Conservation (phyloP, 2,113 vertebrate species). For the Oncorhynchus mykiss region DNA sequence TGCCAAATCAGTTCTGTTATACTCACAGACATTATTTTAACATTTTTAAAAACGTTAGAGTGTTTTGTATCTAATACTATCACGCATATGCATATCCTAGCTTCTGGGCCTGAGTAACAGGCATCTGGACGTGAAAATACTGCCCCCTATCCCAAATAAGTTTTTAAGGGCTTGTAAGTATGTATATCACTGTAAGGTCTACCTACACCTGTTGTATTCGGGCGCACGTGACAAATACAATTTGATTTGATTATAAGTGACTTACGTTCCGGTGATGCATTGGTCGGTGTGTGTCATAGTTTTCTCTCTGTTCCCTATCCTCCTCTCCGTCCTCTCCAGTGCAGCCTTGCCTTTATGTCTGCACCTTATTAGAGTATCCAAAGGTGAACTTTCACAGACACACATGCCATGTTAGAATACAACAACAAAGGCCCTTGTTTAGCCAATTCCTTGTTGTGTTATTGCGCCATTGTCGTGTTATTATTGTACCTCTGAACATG, state of each 20-base stretch:
- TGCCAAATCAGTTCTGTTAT: too few relatives aligned
- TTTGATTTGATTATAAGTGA: neutral
- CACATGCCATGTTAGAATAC: neutral
- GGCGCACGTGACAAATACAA: too few relatives aligned
- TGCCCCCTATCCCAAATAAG: too few relatives aligned
- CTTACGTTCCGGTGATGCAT: conserved; percentile 44
- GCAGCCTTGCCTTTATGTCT: conserved; percentile 51
- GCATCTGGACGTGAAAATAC: too few relatives aligned
- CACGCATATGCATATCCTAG: too few relatives aligned
- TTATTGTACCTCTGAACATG: neutral
- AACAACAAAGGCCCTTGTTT: neutral
- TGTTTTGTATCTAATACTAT: too few relatives aligned
- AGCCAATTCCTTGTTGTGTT: neutral
- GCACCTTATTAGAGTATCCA: conserved; percentile 40
- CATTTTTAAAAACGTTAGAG: too few relatives aligned
- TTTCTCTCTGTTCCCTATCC: conserved; percentile 42
- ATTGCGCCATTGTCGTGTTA: neutral
- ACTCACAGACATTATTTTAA: too few relatives aligned
- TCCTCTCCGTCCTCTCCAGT: conserved; percentile 41
- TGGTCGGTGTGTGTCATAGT: conserved; percentile 14
- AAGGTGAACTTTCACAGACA: conserved; percentile 36
- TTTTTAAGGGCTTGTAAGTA: too few relatives aligned
- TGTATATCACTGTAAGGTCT: too few relatives aligned
- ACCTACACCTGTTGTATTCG: too few relatives aligned
- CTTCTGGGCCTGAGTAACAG: too few relatives aligned